Percentiles rank a stretch among this genome's conserved stretches.
phyloP scores from a whole-genome alignment of 2,113 vertebrate species.

The Fulmarus glacialis region DNA sequence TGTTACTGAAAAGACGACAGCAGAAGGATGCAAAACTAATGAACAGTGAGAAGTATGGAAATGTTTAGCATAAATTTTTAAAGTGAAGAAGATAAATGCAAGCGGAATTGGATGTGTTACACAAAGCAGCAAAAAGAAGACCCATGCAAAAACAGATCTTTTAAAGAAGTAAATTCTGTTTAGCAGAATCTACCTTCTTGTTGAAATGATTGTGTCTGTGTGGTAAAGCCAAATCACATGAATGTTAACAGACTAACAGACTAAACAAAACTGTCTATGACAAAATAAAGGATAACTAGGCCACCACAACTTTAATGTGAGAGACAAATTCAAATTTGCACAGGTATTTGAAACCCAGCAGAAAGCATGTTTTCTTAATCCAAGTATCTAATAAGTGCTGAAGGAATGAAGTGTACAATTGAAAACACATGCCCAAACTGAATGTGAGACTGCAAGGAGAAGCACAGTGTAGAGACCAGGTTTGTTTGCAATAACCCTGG shows the following conservation, averaged over 20 bases:
- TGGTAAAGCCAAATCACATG: slow-evolving; percentile 33
- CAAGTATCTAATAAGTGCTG: slow-evolving; percentile 26
- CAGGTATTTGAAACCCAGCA: slow-evolving; percentile 25
- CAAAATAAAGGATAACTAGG: slow-evolving; percentile 32
- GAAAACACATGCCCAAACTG: slow-evolving; percentile 14
- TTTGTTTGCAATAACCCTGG: not conserved
- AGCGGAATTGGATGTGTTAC: not conserved
- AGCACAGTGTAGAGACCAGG: rapidly evolving
- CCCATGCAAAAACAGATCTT: not conserved
- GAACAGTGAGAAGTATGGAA: not conserved
- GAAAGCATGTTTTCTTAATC: slow-evolving; percentile 37
- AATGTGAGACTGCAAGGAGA: not conserved
- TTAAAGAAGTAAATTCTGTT: not conserved
- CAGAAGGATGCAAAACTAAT: not conserved
- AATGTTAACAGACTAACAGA: slow-evolving; percentile 45
- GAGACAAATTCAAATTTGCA: slow-evolving; percentile 7
- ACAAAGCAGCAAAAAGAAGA: not conserved
- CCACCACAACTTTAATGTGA: not conserved
- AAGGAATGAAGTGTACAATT: not conserved
- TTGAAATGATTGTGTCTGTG: slow-evolving; percentile 26
- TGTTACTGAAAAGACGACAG: not conserved
- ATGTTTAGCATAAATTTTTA: not conserved
- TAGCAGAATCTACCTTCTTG: not conserved
- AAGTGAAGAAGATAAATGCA: not conserved
- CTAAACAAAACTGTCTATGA: slow-evolving; percentile 49